A percentile compares a stretch with the other conserved stretches of the same genome.
Evolutionary conservation across 2,797 vertebrate species (phyloP).

Genomic region (Hylomyscus alleni): DNA sequence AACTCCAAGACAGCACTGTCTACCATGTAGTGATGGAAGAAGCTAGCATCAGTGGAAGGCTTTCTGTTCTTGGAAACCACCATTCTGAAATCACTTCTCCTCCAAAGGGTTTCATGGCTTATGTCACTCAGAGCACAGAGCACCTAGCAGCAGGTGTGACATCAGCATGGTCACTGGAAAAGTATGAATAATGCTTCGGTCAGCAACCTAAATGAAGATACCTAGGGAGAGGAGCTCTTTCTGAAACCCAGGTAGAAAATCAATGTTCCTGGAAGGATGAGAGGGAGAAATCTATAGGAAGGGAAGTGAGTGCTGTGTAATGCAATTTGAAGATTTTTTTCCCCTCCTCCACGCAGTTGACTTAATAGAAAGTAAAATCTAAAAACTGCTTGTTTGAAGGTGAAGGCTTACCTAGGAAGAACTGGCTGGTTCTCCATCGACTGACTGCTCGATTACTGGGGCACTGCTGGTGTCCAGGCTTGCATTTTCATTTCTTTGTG

Average conservation of each 20-base stretch:
- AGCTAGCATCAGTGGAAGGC: neutral
- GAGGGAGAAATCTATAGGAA: constrained; percentile 66
- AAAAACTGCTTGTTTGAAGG: constrained; percentile 31
- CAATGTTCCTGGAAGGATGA: constrained; percentile 75
- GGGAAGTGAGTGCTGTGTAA: constrained; percentile 76
- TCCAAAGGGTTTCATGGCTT: neutral
- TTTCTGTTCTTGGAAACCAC: neutral
- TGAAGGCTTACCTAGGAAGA: constrained; percentile 53
- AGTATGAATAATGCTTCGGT: constrained; percentile 48
- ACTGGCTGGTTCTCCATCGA: neutral
- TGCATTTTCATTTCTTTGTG: constrained; percentile 18
- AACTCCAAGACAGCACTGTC: neutral
- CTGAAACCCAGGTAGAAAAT: constrained; percentile 85
- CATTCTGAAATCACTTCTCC: constrained; percentile 28
- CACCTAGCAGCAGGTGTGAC: neutral
- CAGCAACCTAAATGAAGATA: neutral
- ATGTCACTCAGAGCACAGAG: neutral
- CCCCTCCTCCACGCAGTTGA: neutral
- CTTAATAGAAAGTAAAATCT: constrained; percentile 49
- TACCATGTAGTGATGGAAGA: neutral
- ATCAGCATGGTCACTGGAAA: neutral
- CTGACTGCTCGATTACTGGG: neutral
- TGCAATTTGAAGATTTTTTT: constrained; percentile 50
- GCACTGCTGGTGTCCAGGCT: neutral
- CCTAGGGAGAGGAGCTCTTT: constrained; percentile 78